These are phyloP conservation scores for Sitta europaea DNA, from an alignment of 2,113 vertebrate genomes.

Conservation along the genomic window DNA sequence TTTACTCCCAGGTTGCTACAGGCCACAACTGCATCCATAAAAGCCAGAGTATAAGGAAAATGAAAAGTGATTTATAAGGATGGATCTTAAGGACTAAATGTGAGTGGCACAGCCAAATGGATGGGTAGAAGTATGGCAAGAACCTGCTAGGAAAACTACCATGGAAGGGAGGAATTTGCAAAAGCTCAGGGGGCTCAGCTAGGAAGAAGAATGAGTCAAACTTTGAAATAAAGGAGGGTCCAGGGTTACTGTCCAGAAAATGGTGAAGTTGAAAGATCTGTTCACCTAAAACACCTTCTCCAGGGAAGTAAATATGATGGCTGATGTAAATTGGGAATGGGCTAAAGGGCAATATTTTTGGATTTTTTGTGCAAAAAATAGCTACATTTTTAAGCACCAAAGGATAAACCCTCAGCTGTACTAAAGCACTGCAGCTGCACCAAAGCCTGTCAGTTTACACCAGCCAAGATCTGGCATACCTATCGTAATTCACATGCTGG, in stretches of 20 bases:
- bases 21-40: not conserved
- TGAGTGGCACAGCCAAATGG: not conserved
- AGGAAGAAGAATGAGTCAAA: not conserved
- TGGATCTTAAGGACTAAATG: not conserved
- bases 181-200: not conserved
- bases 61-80: not conserved
- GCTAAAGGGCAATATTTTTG: not conserved
- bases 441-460: not conserved
- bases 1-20: not conserved
- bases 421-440: not conserved
- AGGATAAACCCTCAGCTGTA: not conserved
- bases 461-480: not conserved
- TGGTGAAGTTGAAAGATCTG: not conserved
- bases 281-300: not conserved
- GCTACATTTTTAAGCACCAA: not conserved
- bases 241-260: not conserved
- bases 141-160: not conserved
- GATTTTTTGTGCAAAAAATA: not conserved
- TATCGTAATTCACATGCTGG: not conserved
- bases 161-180: not conserved
- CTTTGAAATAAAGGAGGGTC: not conserved
- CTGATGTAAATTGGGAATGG: not conserved
- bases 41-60: not conserved
- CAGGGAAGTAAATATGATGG: not conserved
- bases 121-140: not conserved